A percentile compares a stretch with the other conserved stretches of the same genome.
phyloP scores from a whole-genome alignment of 2,888 invertebrate species.

The Lasioglossum oenotherae region DNA sequence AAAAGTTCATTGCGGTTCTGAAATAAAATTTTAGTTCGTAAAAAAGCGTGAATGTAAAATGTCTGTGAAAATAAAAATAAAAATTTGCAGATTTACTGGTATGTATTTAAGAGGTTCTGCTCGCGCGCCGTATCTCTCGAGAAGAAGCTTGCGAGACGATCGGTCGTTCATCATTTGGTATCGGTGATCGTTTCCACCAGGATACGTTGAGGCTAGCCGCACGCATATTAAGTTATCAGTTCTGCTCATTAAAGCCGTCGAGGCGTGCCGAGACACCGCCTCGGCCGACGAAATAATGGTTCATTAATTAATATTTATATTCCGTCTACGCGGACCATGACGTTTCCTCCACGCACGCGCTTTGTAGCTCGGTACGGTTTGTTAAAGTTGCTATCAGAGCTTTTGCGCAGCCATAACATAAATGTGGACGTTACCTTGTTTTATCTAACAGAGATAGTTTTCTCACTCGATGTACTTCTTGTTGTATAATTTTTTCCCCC shows the following conservation, averaged over 20 bases:
- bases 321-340: conserved; percentile 74
- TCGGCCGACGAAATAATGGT: conserved; percentile 71
- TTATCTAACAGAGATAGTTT: conserved; percentile 24
- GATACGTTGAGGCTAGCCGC: not conserved
- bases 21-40: no score
- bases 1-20: no score
- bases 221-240: not conserved
- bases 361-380: not conserved
- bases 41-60: no score
- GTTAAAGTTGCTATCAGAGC: conserved; percentile 30
- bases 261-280: conserved; percentile 67
- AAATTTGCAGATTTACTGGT: no score
- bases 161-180: conserved; percentile 3
- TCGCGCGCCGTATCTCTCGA: not conserved
- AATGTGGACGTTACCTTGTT: not conserved
- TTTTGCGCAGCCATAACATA: not conserved
- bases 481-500: not conserved
- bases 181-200: not conserved
- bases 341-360: conserved; percentile 66
- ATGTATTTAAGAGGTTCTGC: not conserved
- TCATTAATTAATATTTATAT: conserved; percentile 84
- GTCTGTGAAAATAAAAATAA: not conserved
- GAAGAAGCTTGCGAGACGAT: not conserved
- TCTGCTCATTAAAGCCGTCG: conserved; percentile 63
- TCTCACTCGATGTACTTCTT: not conserved